phyloP scores from a whole-genome alignment of 2,797 vertebrate genomes.

The Phoeniculus purpureus region DNA sequence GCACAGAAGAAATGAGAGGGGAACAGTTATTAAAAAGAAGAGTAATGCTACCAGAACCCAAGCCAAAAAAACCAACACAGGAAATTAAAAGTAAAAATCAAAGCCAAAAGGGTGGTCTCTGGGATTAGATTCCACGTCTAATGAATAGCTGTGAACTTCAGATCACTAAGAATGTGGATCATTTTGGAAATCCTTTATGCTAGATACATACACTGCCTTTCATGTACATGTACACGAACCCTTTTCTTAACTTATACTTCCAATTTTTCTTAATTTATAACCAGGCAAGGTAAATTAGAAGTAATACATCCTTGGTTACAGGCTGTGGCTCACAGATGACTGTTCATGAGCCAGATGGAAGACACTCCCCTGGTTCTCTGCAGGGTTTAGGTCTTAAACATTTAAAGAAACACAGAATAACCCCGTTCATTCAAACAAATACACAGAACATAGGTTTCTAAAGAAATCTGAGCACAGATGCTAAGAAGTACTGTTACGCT shows the following conservation, averaged over 20 bases:
- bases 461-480: not conserved
- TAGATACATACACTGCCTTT: not conserved
- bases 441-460: not conserved
- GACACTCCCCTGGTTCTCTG: not conserved
- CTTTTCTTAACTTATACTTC: not conserved
- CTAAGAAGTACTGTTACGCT: not conserved
- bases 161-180: not conserved
- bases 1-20: not conserved
- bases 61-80: not conserved
- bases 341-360: not conserved
- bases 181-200: not conserved
- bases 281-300: not conserved
- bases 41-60: not conserved
- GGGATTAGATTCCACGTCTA: not conserved
- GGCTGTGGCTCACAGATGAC: not conserved
- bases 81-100: constrained; percentile 15
- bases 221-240: fast-evolving
- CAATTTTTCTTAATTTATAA: not conserved
- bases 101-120: not conserved
- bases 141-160: not conserved
- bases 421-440: not conserved
- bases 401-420: not conserved
- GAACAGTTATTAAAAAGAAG: not conserved
- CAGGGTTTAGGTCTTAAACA: not conserved
- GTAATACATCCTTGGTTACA: not conserved